Conservation (phyloP, 53 echinoderm and acorn worm species). For the Antedon mediterranea region DNA sequence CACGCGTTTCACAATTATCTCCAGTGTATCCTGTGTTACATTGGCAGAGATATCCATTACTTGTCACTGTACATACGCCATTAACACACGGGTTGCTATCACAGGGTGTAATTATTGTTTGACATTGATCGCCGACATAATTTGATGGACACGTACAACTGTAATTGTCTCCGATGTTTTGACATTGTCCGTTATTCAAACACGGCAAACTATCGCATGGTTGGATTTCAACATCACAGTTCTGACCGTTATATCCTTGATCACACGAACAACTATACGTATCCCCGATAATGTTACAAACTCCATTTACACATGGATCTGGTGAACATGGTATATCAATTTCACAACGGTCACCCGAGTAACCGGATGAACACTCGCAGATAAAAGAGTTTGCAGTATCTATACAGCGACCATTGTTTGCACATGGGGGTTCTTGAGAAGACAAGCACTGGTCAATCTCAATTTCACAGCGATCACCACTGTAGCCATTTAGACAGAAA, state of each 20-base stretch:
- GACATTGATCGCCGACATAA: conserved; percentile 27
- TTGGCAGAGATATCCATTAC: conserved; percentile 29
- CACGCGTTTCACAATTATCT: conserved; percentile 35
- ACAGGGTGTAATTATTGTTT: conserved; percentile 68
- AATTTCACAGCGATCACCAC: conserved; percentile 42
- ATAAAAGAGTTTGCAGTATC: conserved; percentile 17
- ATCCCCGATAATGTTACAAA: conserved; percentile 27
- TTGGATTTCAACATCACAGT: conserved; percentile 20
- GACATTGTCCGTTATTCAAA: conserved; percentile 35
- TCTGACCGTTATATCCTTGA: conserved; percentile 28
- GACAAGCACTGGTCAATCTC: conserved; percentile 41
- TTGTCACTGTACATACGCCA: conserved; percentile 48
- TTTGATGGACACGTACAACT: conserved; percentile 36
- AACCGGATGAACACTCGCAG: conserved; percentile 33
- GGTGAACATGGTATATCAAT: conserved; percentile 42
- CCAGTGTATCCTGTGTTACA: conserved; percentile 62
- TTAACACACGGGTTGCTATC: conserved; percentile 61
- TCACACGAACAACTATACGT: conserved; percentile 29
- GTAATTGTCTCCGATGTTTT: conserved; percentile 14
- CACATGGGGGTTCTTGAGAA: conserved; percentile 43
- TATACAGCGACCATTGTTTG: conserved; percentile 30
- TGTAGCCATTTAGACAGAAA: conserved; percentile 49
- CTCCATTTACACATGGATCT: conserved; percentile 39
- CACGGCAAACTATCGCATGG: conserved; percentile 42
- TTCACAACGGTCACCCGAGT: conserved; percentile 30